Base-by-base conservation (phyloP, 2,797 vertebrate genomes). In the Leptatherina wallacei region DNA sequence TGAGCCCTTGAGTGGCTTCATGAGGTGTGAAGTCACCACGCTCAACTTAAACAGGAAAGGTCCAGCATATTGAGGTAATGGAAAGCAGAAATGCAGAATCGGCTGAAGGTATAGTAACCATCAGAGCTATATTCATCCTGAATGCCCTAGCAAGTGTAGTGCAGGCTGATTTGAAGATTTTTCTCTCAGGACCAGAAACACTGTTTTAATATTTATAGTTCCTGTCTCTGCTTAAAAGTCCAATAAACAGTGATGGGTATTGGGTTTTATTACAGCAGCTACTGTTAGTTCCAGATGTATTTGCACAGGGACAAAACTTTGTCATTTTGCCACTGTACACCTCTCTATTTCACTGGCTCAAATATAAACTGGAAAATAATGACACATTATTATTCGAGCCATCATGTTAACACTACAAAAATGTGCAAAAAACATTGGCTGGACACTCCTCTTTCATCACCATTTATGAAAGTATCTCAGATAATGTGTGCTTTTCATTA, bases 1-100 rank as follows among this genome's bases (percentile, higher is more conserved):
- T 65, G 84, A 84, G 87, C 75, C 78, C 81, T 81, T 81, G 85
- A 90, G 88, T 86, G 88, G 80, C 68, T 92, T 91, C 81, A 94
- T 90, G 84, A 90, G 86, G 82, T 91, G 82, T 85, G 81, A 86
- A 89, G 86, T 82, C 84, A 83, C 78, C 73, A 13, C 65, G 80
- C 87, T 89, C 78, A 85, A 77, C 80, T 79, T 77, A 63, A 70
- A 88, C 67, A 61, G 70, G 40, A 64, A 85, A 84, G 76, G 83
- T 88, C 71, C 73, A 62, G 64, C 57, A 62, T 65, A 75, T 40
- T 42, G 65, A 55, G 69, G 72, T 33, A 47, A 59, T 16, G 2
- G 32, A 52, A 73, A 68, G 54, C 70, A 84, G 75, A 90, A 87
- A 74, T 84, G 86, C 81, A 72, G 73, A 83, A 70, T 88, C 83